phyloP scores from a whole-genome alignment of 2,888 invertebrate genomes.

The Julus scanicus region DNA sequence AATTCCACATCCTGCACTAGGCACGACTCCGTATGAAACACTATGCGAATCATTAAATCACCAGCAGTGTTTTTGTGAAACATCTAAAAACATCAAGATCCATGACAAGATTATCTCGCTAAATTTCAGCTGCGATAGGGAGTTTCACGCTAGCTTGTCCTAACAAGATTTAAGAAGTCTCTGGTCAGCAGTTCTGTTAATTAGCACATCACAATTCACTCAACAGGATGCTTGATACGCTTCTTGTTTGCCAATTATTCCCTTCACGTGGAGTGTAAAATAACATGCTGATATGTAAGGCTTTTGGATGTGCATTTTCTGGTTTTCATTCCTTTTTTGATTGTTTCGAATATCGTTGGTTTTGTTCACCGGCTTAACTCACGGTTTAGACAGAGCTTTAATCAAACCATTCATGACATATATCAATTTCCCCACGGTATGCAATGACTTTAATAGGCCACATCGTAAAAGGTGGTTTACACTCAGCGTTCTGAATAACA shows the following conservation, averaged over 20 bases:
- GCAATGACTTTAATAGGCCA: background rate
- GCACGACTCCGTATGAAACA: background rate
- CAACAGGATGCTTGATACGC: background rate
- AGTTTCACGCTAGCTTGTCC: constrained; percentile 1
- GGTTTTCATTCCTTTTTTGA: background rate
- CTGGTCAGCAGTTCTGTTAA: constrained; percentile 13
- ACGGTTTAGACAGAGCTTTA: background rate
- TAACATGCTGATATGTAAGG: background rate
- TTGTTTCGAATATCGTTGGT: background rate
- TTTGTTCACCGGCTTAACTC: background rate
- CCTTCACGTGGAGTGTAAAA: background rate
- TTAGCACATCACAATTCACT: constrained; percentile 17
- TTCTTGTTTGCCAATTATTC: constrained; percentile 23
- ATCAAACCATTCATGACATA: background rate
- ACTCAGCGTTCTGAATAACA: background rate
- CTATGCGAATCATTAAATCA: no score
- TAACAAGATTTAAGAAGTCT: constrained; percentile 26
- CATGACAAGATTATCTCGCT: background rate
- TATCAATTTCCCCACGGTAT: constrained; percentile 1
- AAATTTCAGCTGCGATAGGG: background rate
- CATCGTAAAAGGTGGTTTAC: constrained; percentile 36
- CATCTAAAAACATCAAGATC: background rate
- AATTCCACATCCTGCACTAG: background rate
- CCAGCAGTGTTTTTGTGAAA: no score
- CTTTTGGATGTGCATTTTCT: background rate